These are phyloP conservation scores for Mantis religiosa DNA, from an alignment of 2,888 invertebrate genomes.

Conservation along the genomic window DNA sequence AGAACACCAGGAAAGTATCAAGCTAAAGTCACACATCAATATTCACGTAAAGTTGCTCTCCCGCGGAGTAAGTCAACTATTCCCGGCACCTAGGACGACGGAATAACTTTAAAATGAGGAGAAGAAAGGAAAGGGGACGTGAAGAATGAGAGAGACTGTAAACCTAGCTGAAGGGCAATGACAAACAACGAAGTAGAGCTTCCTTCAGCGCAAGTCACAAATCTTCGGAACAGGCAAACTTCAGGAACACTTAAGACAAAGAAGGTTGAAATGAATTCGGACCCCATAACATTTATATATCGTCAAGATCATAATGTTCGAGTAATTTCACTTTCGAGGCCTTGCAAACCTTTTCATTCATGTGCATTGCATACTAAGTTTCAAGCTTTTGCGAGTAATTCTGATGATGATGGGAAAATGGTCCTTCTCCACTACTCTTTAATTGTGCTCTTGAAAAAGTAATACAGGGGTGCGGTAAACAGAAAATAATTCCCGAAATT, in stretches of 20 bases:
- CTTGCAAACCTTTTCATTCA: no score
- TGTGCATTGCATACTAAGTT: no score
- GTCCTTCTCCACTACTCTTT: no score
- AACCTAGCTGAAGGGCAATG: background rate
- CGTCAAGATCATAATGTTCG: no score
- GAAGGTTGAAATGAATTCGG: background rate
- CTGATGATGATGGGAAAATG: no score
- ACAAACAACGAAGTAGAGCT: background rate
- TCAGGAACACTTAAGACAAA: background rate
- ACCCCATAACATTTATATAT: no score
- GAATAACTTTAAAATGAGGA: background rate
- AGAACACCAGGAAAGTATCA: background rate
- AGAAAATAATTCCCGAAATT: no score
- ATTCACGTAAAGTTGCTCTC: background rate
- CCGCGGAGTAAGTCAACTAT: background rate
- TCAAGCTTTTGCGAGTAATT: no score
- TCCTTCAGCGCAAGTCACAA: background rate
- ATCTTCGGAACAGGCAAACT: background rate
- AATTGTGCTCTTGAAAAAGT: no score
- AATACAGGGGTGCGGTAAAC: no score
- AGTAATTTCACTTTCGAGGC: no score
- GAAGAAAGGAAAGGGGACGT: background rate
- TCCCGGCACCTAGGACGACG: background rate
- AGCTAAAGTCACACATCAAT: background rate
- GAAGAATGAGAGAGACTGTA: background rate